Evolutionary conservation across 2,797 vertebrate genomes (phyloP).

Genomic region (Cichlasoma orientale): DNA sequence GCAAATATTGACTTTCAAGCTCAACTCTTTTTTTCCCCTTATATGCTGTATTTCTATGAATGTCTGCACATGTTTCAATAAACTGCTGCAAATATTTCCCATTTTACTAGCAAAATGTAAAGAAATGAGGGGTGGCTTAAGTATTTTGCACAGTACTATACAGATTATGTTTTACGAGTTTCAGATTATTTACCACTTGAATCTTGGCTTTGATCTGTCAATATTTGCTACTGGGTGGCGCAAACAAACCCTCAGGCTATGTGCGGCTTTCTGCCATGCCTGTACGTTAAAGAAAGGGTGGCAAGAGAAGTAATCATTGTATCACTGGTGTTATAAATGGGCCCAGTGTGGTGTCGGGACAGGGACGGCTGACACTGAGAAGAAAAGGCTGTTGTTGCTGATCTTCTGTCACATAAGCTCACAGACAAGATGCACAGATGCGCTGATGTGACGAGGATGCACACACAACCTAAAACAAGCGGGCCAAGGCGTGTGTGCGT

Average conservation of each 20-base stretch:
- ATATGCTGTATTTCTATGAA: background rate
- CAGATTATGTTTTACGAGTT: background rate
- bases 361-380: slow-evolving; percentile 76
- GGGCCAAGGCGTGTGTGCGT: slow-evolving; percentile 21
- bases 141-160: background rate
- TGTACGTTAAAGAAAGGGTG: slow-evolving; percentile 14
- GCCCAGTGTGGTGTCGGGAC: slow-evolving; percentile 72
- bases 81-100: background rate
- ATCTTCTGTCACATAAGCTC: slow-evolving; percentile 67
- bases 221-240: background rate
- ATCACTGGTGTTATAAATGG: slow-evolving; percentile 65
- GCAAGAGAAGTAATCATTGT: slow-evolving; percentile 70
- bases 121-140: background rate
- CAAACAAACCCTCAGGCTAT: slow-evolving; percentile 13
- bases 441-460: slow-evolving; percentile 59
- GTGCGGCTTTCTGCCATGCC: slow-evolving; percentile 27
- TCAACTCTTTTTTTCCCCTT: background rate
- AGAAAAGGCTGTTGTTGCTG: slow-evolving; percentile 74
- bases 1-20: background rate
- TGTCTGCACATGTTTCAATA: background rate
- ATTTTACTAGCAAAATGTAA: background rate
- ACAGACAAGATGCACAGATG: slow-evolving; percentile 57
- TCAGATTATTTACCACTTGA: background rate
- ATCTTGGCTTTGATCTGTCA: background rate
- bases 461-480: slow-evolving; percentile 28